Evolutionary conservation across 2,113 vertebrate species (phyloP).

Genomic region (Thamnophis sirtalis): DNA sequence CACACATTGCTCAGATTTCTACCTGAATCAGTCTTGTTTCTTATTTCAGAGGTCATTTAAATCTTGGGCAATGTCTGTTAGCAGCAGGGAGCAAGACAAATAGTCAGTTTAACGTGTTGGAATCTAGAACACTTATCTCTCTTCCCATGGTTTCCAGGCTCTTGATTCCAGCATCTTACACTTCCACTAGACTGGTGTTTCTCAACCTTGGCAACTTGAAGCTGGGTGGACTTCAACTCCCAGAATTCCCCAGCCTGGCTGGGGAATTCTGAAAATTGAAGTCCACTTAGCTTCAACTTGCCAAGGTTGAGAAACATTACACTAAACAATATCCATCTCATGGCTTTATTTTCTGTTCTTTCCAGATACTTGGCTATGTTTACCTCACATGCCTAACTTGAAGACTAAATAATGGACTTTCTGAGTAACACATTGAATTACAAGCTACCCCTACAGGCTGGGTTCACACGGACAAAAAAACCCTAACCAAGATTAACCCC

Average conservation of each 20-base stretch:
- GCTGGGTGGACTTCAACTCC: too few relatives aligned
- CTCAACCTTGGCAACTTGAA: not conserved
- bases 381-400: not conserved
- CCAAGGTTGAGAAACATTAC: too few relatives aligned
- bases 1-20: not conserved
- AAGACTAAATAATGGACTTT: not conserved
- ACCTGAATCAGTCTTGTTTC: not conserved
- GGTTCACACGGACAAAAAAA: not conserved
- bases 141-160: not conserved
- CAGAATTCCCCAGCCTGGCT: too few relatives aligned
- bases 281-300: too few relatives aligned
- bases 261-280: too few relatives aligned
- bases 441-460: not conserved
- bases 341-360: not conserved
- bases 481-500: not conserved
- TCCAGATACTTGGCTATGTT: not conserved
- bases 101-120: not conserved
- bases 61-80: not conserved
- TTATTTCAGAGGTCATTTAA: not conserved
- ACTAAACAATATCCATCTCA: not conserved
- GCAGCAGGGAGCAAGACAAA: not conserved
- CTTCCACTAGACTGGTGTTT: not conserved
- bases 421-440: not conserved
- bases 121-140: not conserved
- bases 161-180: not conserved